phyloP scores from a whole-genome alignment of 1,140 invertebrate genomes.

The Phymorhynchus buccinoides region DNA sequence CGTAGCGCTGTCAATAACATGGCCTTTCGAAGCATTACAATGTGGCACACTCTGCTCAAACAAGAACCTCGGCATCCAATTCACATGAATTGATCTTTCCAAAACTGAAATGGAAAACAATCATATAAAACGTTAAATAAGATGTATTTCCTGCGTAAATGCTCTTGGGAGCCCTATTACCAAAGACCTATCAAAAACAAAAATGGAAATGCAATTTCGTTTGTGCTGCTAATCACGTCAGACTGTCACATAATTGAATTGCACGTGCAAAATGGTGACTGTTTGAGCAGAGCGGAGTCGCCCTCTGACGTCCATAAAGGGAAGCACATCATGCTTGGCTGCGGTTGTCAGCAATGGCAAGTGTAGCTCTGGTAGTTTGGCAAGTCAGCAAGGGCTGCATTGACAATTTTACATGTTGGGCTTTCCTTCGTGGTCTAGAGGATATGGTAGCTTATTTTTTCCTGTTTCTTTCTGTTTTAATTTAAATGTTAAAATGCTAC shows the following conservation, averaged over 20 bases:
- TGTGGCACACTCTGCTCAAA: not conserved
- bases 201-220: no score
- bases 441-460: not conserved
- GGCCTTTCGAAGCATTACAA: constrained; percentile 8
- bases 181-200: not conserved
- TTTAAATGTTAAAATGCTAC: not conserved
- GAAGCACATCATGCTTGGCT: not conserved
- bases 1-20: not conserved
- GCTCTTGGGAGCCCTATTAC: not conserved
- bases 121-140: no score
- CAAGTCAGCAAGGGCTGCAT: not conserved
- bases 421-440: not conserved
- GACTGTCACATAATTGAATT: no score
- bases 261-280: no score
- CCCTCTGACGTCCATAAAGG: not conserved
- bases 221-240: no score
- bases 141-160: no score
- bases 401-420: not conserved
- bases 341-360: not conserved
- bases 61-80: no score
- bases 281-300: constrained; percentile 13
- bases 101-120: no score
- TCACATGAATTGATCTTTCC: no score
- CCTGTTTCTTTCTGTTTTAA: not conserved
- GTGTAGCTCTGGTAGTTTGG: not conserved